Base-by-base conservation (phyloP, 2,888 invertebrate genomes). In the Augiades crinisus region DNA sequence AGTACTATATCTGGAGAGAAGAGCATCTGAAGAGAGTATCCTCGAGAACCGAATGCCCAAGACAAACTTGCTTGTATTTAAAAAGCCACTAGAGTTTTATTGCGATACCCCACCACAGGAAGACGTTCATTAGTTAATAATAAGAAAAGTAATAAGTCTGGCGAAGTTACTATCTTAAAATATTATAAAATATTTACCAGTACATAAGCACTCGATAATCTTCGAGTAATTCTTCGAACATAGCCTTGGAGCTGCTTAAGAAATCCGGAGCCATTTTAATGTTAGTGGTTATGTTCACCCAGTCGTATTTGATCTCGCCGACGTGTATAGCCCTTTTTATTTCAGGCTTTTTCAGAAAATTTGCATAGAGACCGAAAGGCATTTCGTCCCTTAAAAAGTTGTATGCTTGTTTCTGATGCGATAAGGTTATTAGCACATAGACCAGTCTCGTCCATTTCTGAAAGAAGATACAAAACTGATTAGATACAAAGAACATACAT, bases 281-380 rank as follows among this genome's bases (percentile, higher is more conserved):
- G 46, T 87, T 82, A 1, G 80, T 82, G 0, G 85, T 84, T 14
- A 78, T 34, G 47, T 88, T 89, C 5, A 86, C 62, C 43, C 73
- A 78, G 7, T 59, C 60, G 57, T 75, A 81, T 1, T 61, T 46
- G 0, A 81, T 75, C 31, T 78, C 75, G 0, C 88, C 87, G 0
- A 87, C 86, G 49, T 89, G 88, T 2, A 89, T 51, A 0, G 87
- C 88, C 7, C 62, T 67, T 60, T 76, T 82, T 0, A 85, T 63
- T 12, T 76, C 75, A 0, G 77, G 57, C 1, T 54, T 62, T 7
- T 58, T 60, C 2, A 89, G 60, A 51, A 75, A 78, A 0, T 27
- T 19, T 0, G 58, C 17, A 54, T 71, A 87, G 5, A 46, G 59
- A 0, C 79, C 85, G 0, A 75, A 54, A 0, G 49, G 6, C 0